Evolutionary conservation across 2,888 invertebrate genomes (phyloP).

Genomic region (Brenthis daphne): DNA sequence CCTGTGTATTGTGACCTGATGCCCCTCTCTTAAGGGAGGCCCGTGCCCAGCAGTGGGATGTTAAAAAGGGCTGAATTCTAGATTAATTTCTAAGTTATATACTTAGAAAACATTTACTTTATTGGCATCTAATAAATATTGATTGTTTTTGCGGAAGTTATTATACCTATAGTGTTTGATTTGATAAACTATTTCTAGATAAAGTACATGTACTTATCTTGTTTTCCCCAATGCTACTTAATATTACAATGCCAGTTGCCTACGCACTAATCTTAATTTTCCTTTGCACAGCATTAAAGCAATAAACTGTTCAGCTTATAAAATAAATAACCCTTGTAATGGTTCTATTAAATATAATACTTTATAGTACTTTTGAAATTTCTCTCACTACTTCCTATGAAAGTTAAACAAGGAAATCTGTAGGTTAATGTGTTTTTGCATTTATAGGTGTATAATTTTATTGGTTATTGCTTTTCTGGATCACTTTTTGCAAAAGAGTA

Average conservation of each 20-base stretch:
- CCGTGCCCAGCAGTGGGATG: too few species aligned
- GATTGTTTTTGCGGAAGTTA: too few species aligned
- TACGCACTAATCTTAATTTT: slow-evolving; percentile 30
- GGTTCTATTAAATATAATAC: slow-evolving; percentile 42
- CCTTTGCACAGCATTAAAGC: slow-evolving; percentile 37
- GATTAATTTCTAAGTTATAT: too few species aligned
- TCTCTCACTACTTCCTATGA: slow-evolving; percentile 15
- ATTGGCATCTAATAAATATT: too few species aligned
- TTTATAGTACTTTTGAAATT: slow-evolving; percentile 22
- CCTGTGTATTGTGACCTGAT: too few species aligned
- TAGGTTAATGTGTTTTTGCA: neutral
- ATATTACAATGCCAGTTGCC: slow-evolving; percentile 11
- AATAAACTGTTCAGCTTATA: slow-evolving; percentile 56
- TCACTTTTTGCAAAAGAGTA: too few species aligned
- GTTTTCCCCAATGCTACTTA: slow-evolving; percentile 5
- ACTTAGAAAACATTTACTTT: too few species aligned
- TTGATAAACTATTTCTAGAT: too few species aligned
- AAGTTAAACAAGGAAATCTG: slow-evolving; percentile 6
- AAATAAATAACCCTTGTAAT: slow-evolving; percentile 43
- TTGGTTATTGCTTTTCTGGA: neutral
- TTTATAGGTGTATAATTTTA: neutral
- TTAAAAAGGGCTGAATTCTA: too few species aligned
- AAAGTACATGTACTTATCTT: neutral
- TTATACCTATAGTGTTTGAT: too few species aligned
- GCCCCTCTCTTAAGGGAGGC: too few species aligned